phyloP scores from a whole-genome alignment of 2,113 vertebrate species.

The Salvelinus alpinus region DNA sequence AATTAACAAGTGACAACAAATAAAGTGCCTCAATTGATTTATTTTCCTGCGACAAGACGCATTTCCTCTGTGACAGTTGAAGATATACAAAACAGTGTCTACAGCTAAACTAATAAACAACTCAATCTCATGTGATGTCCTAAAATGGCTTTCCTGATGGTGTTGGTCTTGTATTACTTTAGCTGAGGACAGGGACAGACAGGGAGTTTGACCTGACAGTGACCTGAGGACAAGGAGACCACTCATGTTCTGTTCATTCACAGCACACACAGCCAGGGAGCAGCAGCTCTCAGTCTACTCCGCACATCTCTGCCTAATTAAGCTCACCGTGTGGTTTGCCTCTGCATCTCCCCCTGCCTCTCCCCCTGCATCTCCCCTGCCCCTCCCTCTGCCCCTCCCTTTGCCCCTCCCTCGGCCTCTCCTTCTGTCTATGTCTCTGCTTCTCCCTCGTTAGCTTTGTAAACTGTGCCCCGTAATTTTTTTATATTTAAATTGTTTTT shows the following conservation, averaged over 20 bases:
- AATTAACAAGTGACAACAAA: conserved; percentile 45
- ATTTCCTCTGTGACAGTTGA: conserved; percentile 11
- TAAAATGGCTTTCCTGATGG: background rate
- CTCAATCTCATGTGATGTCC: conserved; percentile 11
- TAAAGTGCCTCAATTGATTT: conserved; percentile 51
- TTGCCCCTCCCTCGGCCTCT: too few relatives aligned
- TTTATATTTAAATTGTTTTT: too few relatives aligned
- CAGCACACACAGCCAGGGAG: background rate
- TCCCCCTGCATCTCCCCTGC: background rate
- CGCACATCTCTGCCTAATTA: too few relatives aligned
- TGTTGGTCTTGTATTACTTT: too few relatives aligned
- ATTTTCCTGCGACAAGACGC: conserved; percentile 9
- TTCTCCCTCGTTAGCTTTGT: background rate
- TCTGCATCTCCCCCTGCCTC: background rate
- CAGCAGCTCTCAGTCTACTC: too few relatives aligned
- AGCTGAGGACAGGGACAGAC: too few relatives aligned
- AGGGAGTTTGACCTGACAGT: background rate
- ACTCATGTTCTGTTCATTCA: background rate
- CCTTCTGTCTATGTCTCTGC: too few relatives aligned
- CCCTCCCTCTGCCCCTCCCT: background rate
- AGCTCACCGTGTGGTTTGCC: too few relatives aligned
- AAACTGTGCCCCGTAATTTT: background rate
- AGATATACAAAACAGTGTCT: conserved; percentile 24
- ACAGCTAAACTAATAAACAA: conserved; percentile 26
- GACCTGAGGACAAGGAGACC: background rate